Evolutionary conservation across 2,113 vertebrate genomes (phyloP).

Genomic region (Meleagris gallopavo): DNA sequence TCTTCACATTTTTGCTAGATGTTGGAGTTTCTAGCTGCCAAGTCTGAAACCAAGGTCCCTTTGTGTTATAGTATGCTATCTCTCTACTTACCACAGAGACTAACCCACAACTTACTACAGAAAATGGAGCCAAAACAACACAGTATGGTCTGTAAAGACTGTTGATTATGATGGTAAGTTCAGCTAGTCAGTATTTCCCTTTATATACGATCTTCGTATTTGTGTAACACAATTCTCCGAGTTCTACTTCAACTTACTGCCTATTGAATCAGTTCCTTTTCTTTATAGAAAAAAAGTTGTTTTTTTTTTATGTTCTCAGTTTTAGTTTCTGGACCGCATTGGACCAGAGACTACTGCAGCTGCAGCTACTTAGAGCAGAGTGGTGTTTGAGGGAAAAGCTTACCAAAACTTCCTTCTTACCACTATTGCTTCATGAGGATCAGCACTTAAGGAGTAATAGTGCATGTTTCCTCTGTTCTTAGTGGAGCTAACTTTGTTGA

Average conservation of each 20-base stretch:
- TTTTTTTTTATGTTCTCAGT: not conserved
- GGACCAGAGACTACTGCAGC: not conserved
- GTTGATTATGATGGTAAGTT: not conserved
- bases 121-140: not conserved
- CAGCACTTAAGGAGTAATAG: not conserved
- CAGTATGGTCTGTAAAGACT: not conserved
- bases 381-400: not conserved
- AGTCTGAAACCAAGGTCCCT: not conserved
- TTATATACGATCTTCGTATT: not conserved
- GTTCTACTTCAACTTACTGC: not conserved
- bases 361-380: not conserved
- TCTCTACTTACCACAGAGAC: not conserved
- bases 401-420: not conserved
- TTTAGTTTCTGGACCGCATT: not conserved
- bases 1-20: slow-evolving; percentile 30
- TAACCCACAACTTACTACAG: not conserved
- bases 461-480: not conserved
- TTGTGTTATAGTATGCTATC: not conserved
- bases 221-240: not conserved
- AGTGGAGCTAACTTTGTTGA: not conserved
- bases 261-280: not conserved
- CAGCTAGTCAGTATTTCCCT: fast-evolving
- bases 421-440: not conserved
- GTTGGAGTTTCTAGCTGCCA: slow-evolving; percentile 14
- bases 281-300: not conserved